phyloP scores from a whole-genome alignment of 2,797 vertebrate genomes.

The Myripristis murdjan region DNA sequence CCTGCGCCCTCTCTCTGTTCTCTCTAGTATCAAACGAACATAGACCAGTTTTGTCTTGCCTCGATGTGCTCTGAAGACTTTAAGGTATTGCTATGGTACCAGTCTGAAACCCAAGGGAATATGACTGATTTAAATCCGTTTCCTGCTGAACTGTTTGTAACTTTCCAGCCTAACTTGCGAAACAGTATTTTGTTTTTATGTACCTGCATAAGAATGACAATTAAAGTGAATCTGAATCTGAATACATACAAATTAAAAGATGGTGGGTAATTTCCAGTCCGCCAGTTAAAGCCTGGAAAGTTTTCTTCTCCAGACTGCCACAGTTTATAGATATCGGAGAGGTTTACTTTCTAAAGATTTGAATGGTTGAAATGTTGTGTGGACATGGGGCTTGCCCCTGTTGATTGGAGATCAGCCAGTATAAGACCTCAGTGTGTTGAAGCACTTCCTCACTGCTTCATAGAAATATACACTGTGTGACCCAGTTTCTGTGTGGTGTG shows the following conservation, averaged over 20 bases:
- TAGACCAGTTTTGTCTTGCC: not conserved
- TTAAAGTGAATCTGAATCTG: no score
- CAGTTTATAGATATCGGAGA: not conserved
- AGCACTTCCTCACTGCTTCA: slow-evolving; percentile 39
- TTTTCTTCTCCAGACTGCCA: not conserved
- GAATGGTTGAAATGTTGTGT: not conserved
- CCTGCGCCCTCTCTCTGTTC: not conserved
- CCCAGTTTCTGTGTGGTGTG: slow-evolving; percentile 62
- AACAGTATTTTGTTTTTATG: no score
- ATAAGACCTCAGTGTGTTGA: slow-evolving; percentile 24
- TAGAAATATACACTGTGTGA: slow-evolving; percentile 56
- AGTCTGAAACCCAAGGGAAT: not conserved
- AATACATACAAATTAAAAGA: not conserved
- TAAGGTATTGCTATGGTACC: not conserved
- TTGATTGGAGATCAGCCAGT: slow-evolving; percentile 31
- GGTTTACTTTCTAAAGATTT: not conserved
- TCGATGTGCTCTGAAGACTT: not conserved
- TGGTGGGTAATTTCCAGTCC: not conserved
- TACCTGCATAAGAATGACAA: no score
- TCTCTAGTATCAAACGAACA: not conserved
- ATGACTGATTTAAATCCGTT: not conserved
- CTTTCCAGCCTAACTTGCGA: not conserved
- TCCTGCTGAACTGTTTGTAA: not conserved
- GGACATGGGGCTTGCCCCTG: slow-evolving; percentile 17
- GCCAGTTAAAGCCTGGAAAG: not conserved